These are phyloP conservation scores for Catalaphyllia jardinei DNA, from an alignment of 64 coral and sea anemone species.

Conservation along the genomic window DNA sequence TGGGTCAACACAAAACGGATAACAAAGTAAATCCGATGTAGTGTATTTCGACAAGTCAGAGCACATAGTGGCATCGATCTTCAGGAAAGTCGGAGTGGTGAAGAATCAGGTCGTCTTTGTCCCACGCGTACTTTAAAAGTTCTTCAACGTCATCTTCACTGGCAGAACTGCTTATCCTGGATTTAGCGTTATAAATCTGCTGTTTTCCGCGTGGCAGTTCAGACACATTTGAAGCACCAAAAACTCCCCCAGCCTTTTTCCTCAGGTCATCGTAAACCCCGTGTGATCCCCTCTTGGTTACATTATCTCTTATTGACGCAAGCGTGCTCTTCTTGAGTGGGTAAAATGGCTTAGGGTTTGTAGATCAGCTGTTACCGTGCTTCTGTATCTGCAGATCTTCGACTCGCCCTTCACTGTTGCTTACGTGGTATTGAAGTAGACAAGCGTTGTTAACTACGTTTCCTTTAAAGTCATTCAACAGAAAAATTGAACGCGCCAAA, in stretches of 20 bases:
- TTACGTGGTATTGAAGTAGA: conserved; percentile 49
- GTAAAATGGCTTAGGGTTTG: conserved; percentile 44
- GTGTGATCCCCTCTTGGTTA: not conserved
- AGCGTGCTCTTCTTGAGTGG: conserved; percentile 32
- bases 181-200: conserved; percentile 18
- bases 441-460: conserved; percentile 42
- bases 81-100: conserved; percentile 24
- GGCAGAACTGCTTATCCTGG: not conserved
- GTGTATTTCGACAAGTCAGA: conserved; percentile 31
- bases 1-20: conserved; percentile 13
- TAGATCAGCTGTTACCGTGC: conserved; percentile 27
- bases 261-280: conserved; percentile 16
- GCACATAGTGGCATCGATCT: conserved; percentile 34
- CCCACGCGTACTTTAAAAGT: conserved; percentile 34
- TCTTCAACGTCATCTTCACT: conserved; percentile 28
- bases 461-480: conserved; percentile 27
- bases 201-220: conserved; percentile 33
- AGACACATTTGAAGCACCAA: not conserved
- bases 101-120: conserved; percentile 19
- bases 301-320: conserved; percentile 6
- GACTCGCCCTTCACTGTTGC: conserved; percentile 7
- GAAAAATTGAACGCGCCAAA: conserved; percentile 49
- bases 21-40: not conserved
- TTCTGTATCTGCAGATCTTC: conserved; percentile 23
- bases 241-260: conserved; percentile 6